Conservation (phyloP, 2,797 vertebrate species). For the Sternotherus odoratus region DNA sequence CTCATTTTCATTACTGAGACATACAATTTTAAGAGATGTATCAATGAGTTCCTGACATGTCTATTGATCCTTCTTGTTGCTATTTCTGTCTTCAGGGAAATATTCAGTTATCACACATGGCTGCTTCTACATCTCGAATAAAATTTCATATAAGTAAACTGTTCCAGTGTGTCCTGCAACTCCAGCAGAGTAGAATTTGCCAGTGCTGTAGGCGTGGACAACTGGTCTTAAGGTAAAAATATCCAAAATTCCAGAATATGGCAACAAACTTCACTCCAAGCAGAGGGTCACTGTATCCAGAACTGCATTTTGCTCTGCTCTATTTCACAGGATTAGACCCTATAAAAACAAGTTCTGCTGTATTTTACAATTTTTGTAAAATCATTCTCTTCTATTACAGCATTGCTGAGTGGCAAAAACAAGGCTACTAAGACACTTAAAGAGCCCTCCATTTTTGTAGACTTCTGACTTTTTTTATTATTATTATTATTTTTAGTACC, state of each 20-base stretch:
- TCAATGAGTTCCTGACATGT: neutral
- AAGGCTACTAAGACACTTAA: neutral
- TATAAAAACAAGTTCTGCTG: neutral
- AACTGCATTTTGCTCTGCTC: neutral
- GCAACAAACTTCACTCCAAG: neutral
- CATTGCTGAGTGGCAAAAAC: neutral
- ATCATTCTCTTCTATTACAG: neutral
- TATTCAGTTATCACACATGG: constrained; percentile 73
- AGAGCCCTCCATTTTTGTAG: neutral
- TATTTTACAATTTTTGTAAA: neutral
- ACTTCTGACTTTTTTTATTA: neutral
- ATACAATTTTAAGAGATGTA: neutral
- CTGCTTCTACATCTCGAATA: constrained; percentile 86
- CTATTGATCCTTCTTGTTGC: constrained; percentile 45
- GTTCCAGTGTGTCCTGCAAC: neutral
- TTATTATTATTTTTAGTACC: neutral
- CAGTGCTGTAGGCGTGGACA: neutral
- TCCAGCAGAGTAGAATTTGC: neutral
- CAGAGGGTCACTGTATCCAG: neutral
- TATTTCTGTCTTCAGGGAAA: constrained; percentile 78
- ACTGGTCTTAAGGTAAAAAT: neutral
- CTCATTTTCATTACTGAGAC: neutral
- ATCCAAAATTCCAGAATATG: neutral
- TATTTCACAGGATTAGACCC: neutral
- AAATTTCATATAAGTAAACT: constrained; percentile 80